A percentile compares a stretch with the other conserved stretches of the same genome.
phyloP scores from a whole-genome alignment of 2,888 invertebrate genomes.

The Luperina testacea region DNA sequence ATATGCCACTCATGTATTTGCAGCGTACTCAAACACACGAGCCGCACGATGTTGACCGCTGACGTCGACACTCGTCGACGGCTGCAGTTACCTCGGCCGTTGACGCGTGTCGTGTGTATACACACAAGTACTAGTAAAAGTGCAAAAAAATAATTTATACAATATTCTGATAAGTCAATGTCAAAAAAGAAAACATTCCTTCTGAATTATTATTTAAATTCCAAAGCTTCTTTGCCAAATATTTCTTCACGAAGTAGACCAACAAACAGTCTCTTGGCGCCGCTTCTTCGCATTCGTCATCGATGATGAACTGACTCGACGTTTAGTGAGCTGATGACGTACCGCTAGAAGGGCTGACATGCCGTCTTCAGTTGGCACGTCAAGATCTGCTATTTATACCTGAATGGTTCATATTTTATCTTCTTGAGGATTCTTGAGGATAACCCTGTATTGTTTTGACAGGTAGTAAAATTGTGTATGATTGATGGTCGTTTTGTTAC shows the following conservation, averaged over 20 bases:
- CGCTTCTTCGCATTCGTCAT: not conserved
- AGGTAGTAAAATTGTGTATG: not conserved
- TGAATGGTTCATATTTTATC: slow-evolving; percentile 20
- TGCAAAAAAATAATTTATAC: not conserved
- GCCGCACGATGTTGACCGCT: too few species aligned
- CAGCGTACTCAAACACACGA: too few species aligned
- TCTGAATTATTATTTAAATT: slow-evolving; percentile 11
- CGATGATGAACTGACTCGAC: slow-evolving; percentile 15
- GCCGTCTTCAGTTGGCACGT: slow-evolving; percentile 24
- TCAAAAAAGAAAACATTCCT: not conserved
- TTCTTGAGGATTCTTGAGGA: slow-evolving; percentile 18
- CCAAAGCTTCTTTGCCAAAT: slow-evolving; percentile 18
- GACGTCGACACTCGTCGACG: too few species aligned
- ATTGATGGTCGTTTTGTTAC: slow-evolving; percentile 24
- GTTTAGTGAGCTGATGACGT: slow-evolving; percentile 31
- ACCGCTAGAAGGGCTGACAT: slow-evolving; percentile 28
- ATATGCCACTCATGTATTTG: too few species aligned
- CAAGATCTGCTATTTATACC: slow-evolving; percentile 33
- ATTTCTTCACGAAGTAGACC: slow-evolving; percentile 2
- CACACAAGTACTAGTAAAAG: too few species aligned
- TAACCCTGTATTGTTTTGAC: not conserved
- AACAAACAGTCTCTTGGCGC: slow-evolving; percentile 5
- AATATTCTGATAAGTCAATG: not conserved
- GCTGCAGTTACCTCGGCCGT: too few species aligned
- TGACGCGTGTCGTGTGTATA: too few species aligned